A percentile compares a stretch with the other conserved stretches of the same genome.
These are phyloP conservation scores for Channa striata DNA, from an alignment of 2,797 vertebrate species.

Conservation along the genomic window DNA sequence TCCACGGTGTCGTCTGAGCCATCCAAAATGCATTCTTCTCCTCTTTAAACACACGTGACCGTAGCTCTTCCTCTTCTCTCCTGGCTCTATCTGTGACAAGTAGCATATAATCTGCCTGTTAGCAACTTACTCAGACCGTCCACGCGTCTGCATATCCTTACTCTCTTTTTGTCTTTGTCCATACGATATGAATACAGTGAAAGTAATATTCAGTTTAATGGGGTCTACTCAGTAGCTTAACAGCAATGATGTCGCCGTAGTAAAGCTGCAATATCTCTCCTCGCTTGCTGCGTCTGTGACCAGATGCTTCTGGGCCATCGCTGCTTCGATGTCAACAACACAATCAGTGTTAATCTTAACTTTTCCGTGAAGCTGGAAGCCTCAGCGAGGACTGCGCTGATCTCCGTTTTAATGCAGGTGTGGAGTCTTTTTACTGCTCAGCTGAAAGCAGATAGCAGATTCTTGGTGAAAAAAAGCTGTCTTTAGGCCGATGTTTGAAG, in stretches of 20 bases:
- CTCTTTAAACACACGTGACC: slow-evolving; percentile 12
- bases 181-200: slow-evolving; percentile 6
- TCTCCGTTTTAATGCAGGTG: slow-evolving; percentile 25
- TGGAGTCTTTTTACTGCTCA: slow-evolving; percentile 27
- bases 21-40: slow-evolving; percentile 15
- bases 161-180: slow-evolving; percentile 38
- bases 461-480: slow-evolving; percentile 44
- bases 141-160: slow-evolving; percentile 33
- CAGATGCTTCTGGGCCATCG: slow-evolving; percentile 10
- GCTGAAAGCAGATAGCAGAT: slow-evolving; percentile 42
- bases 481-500: slow-evolving; percentile 43
- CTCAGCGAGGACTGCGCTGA: slow-evolving; percentile 30
- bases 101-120: slow-evolving; percentile 72
- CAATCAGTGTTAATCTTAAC: slow-evolving; percentile 49
- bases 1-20: slow-evolving; percentile 62
- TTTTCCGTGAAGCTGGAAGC: slow-evolving; percentile 36
- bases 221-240: slow-evolving; percentile 39
- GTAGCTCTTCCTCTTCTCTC: slow-evolving; percentile 57
- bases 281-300: slow-evolving; percentile 33
- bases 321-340: slow-evolving; percentile 20
- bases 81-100: slow-evolving; percentile 65
- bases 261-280: slow-evolving; percentile 46
- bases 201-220: slow-evolving; percentile 39
- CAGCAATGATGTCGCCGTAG: slow-evolving; percentile 39
- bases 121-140: slow-evolving; percentile 57